Evolutionary conservation across 2,113 vertebrate genomes (phyloP).

Genomic region (Myotis yumanensis): DNA sequence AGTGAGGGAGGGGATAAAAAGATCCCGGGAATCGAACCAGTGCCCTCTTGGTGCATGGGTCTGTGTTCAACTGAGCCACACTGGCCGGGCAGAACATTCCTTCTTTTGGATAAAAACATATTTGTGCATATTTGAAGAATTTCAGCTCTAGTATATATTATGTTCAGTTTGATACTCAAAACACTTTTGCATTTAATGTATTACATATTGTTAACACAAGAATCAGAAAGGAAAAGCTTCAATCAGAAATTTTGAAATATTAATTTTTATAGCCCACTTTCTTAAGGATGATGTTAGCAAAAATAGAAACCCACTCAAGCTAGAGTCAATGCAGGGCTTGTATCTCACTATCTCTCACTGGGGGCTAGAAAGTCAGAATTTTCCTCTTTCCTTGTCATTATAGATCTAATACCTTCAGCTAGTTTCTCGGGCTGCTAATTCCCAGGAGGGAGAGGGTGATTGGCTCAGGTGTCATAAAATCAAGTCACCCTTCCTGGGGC

Average conservation of each 20-base stretch:
- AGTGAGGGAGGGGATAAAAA: neutral
- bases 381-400: neutral
- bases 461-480: neutral
- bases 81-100: neutral
- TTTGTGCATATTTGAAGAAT: neutral
- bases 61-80: too few species aligned
- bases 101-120: conserved; percentile 28
- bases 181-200: neutral
- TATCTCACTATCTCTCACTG: neutral
- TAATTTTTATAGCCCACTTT: neutral
- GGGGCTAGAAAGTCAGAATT: neutral
- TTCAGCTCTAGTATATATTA: neutral
- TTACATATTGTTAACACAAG: neutral
- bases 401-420: neutral
- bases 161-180: neutral
- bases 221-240: neutral
- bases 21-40: neutral
- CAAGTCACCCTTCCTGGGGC: neutral
- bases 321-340: neutral
- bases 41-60: too few species aligned
- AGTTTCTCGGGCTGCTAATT: neutral
- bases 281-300: neutral
- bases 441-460: neutral
- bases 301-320: neutral
- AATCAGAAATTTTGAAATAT: neutral